Conservation (phyloP, 2,888 invertebrate genomes). For the Clistopyga incitator region DNA sequence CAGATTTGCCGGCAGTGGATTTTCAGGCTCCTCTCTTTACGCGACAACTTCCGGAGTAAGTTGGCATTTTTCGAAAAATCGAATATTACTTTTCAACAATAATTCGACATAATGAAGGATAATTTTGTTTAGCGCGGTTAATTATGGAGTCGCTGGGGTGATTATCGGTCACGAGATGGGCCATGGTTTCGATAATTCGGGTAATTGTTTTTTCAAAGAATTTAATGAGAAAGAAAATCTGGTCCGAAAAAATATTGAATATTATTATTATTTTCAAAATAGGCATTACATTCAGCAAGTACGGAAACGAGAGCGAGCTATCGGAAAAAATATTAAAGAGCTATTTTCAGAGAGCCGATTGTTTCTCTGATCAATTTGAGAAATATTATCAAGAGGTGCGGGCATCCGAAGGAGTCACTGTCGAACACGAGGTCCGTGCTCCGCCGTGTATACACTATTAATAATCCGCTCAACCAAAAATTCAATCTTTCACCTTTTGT, state of each 20-base stretch:
- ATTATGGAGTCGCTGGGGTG: conserved; percentile 61
- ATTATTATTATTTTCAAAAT: background rate
- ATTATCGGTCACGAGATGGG: conserved; percentile 66
- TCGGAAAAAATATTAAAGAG: conserved; percentile 54
- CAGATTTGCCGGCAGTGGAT: conserved; percentile 58
- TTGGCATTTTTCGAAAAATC: background rate
- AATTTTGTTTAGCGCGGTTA: conserved; percentile 47
- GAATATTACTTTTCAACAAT: background rate
- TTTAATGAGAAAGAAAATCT: background rate
- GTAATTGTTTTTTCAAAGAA: conserved; percentile 6
- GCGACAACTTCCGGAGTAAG: conserved; percentile 47
- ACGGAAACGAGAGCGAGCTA: conserved; percentile 29
- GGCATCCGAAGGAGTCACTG: conserved; percentile 5
- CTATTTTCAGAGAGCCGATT: conserved; percentile 64
- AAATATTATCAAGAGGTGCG: conserved; percentile 50
- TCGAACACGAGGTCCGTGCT: conserved; percentile 10
- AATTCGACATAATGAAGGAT: too few relatives aligned
- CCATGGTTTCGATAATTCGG: conserved; percentile 58
- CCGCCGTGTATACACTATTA: too few relatives aligned
- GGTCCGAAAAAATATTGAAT: too few relatives aligned
- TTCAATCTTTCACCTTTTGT: too few relatives aligned
- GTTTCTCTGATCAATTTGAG: conserved; percentile 65
- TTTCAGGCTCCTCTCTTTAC: conserved; percentile 59
- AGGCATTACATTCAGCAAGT: conserved; percentile 49
- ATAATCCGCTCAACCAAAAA: too few relatives aligned